A percentile compares a stretch with the other conserved stretches of the same genome.
phyloP scores from a whole-genome alignment of 2,797 vertebrate species.

The Gambusia yucatana region DNA sequence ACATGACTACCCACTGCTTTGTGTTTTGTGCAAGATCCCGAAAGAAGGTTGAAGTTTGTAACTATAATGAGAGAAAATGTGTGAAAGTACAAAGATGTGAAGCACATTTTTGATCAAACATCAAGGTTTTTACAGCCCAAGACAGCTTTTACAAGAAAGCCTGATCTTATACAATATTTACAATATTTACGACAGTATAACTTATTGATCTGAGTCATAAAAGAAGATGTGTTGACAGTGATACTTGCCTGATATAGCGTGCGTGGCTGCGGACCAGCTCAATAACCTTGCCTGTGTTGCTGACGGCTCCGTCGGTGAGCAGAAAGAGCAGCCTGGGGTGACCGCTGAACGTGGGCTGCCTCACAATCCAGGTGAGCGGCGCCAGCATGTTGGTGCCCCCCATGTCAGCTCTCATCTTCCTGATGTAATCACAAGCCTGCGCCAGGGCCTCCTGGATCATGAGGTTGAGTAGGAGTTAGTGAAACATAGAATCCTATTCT shows the following conservation, averaged over 20 bases:
- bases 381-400: constrained; percentile 89
- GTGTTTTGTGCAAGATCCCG: neutral
- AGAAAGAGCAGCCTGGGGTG: constrained; percentile 92
- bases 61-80: neutral
- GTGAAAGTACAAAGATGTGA: neutral
- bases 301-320: constrained; percentile 84
- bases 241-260: constrained; percentile 85
- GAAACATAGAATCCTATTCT: neutral
- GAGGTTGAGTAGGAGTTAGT: neutral
- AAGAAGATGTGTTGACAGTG: neutral
- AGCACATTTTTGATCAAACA: constrained; percentile 18
- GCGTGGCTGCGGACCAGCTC: constrained; percentile 89
- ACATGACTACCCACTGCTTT: neutral
- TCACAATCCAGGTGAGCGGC: constrained; percentile 89
- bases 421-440: constrained; percentile 87
- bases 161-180: neutral
- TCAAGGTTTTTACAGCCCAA: constrained; percentile 12
- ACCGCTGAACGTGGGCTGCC: constrained; percentile 87
- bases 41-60: neutral
- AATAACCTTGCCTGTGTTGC: constrained; percentile 90
- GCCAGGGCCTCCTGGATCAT: constrained; percentile 85
- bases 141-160: constrained; percentile 7
- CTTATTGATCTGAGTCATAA: neutral
- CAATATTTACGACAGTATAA: constrained; percentile 1
- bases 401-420: constrained; percentile 88